Evolutionary conservation across 2,797 vertebrate species (phyloP), one percentile per base, ranked within the genome.

Genomic region (Myotis myotis): DNA sequence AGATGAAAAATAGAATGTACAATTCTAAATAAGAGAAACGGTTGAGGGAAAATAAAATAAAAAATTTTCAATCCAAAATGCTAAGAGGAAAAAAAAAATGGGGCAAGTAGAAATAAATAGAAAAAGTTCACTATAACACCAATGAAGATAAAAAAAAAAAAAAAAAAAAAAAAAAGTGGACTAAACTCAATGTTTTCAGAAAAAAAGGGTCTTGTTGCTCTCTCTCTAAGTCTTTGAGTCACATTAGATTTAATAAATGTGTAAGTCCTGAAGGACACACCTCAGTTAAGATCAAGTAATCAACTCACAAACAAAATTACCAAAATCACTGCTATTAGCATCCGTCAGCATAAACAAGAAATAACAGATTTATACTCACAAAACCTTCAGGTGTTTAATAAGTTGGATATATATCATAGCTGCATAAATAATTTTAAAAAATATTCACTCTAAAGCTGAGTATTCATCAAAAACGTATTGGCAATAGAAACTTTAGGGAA

Each of bases 221-320:
- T 60, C 57, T 30, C 5, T 60, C 25, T 60, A 60, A 60, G 57
- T 28, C 57, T 60, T 60, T 60, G 57, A 89, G 38, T 70, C 66
- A 84, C 53, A 60, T 1, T 88, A 38, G 74, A 92, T 79, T 89
- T 91, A 95, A 93, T 90, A 92, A 93, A 76, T 87, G n/a, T 82
- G 47, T 88, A 71, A 93, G 64, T 95, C 38, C 70, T 96, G 6
- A 81, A 92, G 81, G 72, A 89, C 38, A 86, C 70, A 68, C 68
- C 74, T 86, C 76, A 95, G 75, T 95, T 96, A 93, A 95, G 74
- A 96, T 62, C 85, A 93, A 94, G 85, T 90, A 86, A 96, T 93
- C 92, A 96, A 96, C 68, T 94, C 66, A 82, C 44, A 94, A 96
- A 93, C 66, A 94, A 92, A 96, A 97, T 97, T 94, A 95, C 79